A percentile compares a stretch with the other conserved stretches of the same genome.
phyloP scores from a whole-genome alignment of 2,113 vertebrate species.

The Arenaria interpres region DNA sequence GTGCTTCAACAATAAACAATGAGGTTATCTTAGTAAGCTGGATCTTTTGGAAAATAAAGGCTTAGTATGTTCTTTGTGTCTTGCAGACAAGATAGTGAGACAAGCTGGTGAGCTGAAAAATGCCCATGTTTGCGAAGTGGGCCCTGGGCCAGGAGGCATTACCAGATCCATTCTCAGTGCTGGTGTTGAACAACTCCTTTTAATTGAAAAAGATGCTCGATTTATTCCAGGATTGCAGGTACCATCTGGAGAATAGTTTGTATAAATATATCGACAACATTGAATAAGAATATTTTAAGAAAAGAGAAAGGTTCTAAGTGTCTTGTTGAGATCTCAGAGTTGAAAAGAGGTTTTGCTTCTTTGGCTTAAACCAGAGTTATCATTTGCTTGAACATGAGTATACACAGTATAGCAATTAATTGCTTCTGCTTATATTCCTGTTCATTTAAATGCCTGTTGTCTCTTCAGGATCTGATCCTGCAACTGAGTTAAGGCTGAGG shows the following conservation, averaged over 20 bases:
- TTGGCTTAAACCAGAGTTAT: background rate
- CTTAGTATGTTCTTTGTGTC: constrained; percentile 26
- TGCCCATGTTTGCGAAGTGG: constrained; percentile 92
- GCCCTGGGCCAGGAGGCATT: constrained; percentile 94
- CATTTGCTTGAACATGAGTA: background rate
- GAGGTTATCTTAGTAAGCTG: background rate
- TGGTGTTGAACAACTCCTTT: constrained; percentile 83
- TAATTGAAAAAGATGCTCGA: constrained; percentile 93
- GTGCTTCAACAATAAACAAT: constrained; percentile 29
- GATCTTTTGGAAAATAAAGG: constrained; percentile 4
- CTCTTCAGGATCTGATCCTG: background rate
- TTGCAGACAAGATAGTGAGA: constrained; percentile 92
- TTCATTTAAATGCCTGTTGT: background rate
- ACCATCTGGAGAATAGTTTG: background rate
- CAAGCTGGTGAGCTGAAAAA: constrained; percentile 85
- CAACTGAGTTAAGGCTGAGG: background rate
- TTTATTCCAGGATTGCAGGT: constrained; percentile 96
- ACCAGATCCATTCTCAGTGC: constrained; percentile 92
- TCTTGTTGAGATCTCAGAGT: background rate
- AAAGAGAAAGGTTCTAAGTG: background rate
- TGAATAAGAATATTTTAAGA: background rate
- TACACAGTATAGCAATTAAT: background rate
- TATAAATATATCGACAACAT: background rate
- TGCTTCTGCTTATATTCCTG: background rate
- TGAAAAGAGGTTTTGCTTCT: background rate